Evolutionary conservation across 2,888 invertebrate genomes (phyloP).

Genomic region (Abscondita cerata): DNA sequence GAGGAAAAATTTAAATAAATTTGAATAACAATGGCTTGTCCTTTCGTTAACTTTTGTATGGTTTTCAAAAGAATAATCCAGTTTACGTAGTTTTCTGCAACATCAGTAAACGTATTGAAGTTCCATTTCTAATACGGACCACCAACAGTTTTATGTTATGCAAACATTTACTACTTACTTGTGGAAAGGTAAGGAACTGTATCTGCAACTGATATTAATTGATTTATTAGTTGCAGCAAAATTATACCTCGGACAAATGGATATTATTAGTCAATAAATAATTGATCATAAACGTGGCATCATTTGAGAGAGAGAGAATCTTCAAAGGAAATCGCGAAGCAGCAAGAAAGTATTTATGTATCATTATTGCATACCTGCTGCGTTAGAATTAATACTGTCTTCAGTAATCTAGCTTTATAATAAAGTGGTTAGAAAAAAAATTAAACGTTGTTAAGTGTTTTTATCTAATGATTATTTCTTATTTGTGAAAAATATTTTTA

Average conservation of each 20-base stretch:
- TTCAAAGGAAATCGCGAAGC: not conserved
- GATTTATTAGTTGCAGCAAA: constrained; percentile 22
- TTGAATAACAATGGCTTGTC: too few species aligned
- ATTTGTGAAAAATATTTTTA: too few species aligned
- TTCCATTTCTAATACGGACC: constrained; percentile 11
- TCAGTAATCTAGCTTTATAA: not conserved
- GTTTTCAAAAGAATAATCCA: not conserved
- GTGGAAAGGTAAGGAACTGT: constrained; percentile 14
- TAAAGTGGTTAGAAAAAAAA: not conserved
- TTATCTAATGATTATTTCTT: too few species aligned
- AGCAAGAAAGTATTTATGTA: constrained; percentile 2
- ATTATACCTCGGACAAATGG: constrained; percentile 14
- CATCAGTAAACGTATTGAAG: too few species aligned
- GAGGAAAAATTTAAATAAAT: too few species aligned
- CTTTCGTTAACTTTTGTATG: too few species aligned
- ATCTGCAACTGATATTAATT: constrained; percentile 16
- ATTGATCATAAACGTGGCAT: constrained; percentile 13
- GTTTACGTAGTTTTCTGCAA: not conserved
- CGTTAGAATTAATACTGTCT: constrained; percentile 5
- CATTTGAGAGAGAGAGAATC: not conserved
- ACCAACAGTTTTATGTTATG: constrained; percentile 21
- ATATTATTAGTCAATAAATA: constrained; percentile 24
- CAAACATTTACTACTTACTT: constrained; percentile 20
- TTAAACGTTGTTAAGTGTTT: too few species aligned
- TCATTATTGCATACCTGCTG: constrained; percentile 11